These are phyloP conservation scores for Pipistrellus pygmaeus DNA, from an alignment of 2,797 vertebrate species.

Conservation along the genomic window DNA sequence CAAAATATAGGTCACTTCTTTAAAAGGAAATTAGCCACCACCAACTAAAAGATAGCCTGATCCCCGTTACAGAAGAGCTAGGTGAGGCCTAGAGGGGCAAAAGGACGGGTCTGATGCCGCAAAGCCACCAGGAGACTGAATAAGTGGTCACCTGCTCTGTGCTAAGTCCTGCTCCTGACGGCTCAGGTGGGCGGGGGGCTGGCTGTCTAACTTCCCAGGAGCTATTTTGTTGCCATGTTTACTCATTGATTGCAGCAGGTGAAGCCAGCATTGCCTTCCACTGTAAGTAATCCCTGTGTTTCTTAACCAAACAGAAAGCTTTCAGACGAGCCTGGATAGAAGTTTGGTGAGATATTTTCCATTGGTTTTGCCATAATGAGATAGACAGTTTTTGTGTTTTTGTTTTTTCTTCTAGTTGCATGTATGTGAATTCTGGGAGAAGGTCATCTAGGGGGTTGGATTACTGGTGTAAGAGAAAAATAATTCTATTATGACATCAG, in stretches of 20 bases:
- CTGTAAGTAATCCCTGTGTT: not conserved
- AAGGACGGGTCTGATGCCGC: fast-evolving
- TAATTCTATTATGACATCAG: not conserved
- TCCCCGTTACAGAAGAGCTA: not conserved
- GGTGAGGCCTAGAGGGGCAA: fast-evolving
- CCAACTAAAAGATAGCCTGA: not conserved
- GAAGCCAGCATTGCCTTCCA: not conserved
- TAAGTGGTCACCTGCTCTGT: fast-evolving
- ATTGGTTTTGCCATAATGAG: not conserved
- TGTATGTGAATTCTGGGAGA: not conserved
- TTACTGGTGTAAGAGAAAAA: not conserved
- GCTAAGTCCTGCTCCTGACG: not conserved
- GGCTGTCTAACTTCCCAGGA: not conserved
- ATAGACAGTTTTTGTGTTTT: not conserved
- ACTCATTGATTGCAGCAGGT: not conserved
- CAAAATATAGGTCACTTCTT: not conserved
- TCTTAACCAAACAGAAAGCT: slow-evolving; percentile 11
- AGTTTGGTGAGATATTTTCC: not conserved
- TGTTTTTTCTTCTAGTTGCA: not conserved
- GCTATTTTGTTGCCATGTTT: not conserved
- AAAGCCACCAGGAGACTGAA: fast-evolving
- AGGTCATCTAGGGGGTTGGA: fast-evolving
- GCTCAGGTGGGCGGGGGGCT: fast-evolving
- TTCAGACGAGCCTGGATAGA: not conserved
- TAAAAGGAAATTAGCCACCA: not conserved